A percentile compares a stretch with the other conserved stretches of the same genome.
These are phyloP conservation scores for Paracentrotus lividus DNA, from an alignment of 53 echinoderm and acorn worm genomes.

Conservation along the genomic window DNA sequence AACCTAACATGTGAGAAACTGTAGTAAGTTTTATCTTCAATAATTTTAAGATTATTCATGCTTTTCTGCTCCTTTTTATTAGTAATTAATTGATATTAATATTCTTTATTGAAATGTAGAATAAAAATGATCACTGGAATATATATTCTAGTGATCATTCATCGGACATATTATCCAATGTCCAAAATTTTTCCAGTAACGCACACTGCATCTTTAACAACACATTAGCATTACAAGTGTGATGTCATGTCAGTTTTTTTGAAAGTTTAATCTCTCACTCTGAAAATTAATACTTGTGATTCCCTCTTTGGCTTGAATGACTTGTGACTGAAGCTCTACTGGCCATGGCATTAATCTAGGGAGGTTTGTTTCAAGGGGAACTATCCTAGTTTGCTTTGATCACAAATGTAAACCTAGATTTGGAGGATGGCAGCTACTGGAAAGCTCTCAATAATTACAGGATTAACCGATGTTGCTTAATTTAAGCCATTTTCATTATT, in stretches of 20 bases:
- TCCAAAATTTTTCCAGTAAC: neutral
- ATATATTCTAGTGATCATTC: too few relatives aligned
- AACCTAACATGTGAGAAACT: too few relatives aligned
- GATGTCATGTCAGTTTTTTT: slow-evolving; percentile 19
- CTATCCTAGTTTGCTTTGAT: slow-evolving; percentile 34
- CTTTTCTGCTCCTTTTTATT: too few relatives aligned
- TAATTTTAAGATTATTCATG: too few relatives aligned
- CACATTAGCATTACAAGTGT: neutral
- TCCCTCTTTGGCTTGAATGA: slow-evolving; percentile 39
- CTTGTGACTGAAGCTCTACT: slow-evolving; percentile 55
- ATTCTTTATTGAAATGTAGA: too few relatives aligned
- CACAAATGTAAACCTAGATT: slow-evolving; percentile 57
- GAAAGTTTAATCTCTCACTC: slow-evolving; percentile 15
- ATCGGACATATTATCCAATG: too few relatives aligned
- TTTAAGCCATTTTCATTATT: slow-evolving; percentile 57
- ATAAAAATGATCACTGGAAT: too few relatives aligned
- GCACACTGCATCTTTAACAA: neutral
- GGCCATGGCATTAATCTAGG: slow-evolving; percentile 51
- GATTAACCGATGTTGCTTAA: slow-evolving; percentile 41
- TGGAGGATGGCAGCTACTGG: slow-evolving; percentile 58
- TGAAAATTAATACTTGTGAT: slow-evolving; percentile 57
- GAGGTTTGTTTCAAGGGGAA: slow-evolving; percentile 47
- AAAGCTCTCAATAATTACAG: slow-evolving; percentile 51
- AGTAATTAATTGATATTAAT: too few relatives aligned
- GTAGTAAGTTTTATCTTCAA: too few relatives aligned